Percentiles rank a stretch among this genome's conserved stretches.
These are phyloP conservation scores for Polypedilum vanderplanki DNA, from an alignment of 1,140 invertebrate genomes.

Conservation along the genomic window DNA sequence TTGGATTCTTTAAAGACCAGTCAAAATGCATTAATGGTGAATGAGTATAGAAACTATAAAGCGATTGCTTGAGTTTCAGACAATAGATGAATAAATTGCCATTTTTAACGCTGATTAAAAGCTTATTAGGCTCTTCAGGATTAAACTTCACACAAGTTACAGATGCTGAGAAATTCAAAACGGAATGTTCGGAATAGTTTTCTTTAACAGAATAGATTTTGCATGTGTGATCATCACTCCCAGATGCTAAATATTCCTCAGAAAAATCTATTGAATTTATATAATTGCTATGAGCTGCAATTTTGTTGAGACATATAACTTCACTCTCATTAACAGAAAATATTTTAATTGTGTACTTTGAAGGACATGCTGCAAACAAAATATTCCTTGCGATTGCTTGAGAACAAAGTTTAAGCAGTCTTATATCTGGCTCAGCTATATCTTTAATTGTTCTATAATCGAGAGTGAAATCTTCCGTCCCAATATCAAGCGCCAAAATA, in stretches of 20 bases:
- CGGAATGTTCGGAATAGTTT: not conserved
- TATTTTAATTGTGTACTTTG: not conserved
- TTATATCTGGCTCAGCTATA: not conserved
- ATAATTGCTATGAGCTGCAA: not conserved
- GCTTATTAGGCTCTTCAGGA: not conserved
- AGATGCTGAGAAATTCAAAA: constrained; percentile 6
- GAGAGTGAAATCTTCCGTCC: not conserved
- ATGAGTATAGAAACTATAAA: not conserved
- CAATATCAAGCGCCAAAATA: not conserved
- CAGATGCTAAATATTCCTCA: constrained; percentile 9
- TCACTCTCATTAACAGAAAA: not conserved
- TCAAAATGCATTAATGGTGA: not conserved
- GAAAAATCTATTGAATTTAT: constrained; percentile 20
- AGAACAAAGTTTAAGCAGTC: not conserved
- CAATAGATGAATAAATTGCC: constrained; percentile 3
- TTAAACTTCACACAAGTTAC: not conserved
- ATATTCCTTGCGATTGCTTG: not conserved
- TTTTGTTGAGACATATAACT: not conserved
- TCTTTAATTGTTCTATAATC: not conserved
- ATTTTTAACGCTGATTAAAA: not conserved
- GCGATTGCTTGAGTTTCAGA: not conserved
- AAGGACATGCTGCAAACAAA: not conserved
- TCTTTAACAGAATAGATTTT: not conserved
- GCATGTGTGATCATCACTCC: constrained; percentile 3
- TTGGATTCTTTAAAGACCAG: constrained; percentile 1